Evolutionary conservation across 2,888 invertebrate species (phyloP).

Genomic region (Acronicta psi): DNA sequence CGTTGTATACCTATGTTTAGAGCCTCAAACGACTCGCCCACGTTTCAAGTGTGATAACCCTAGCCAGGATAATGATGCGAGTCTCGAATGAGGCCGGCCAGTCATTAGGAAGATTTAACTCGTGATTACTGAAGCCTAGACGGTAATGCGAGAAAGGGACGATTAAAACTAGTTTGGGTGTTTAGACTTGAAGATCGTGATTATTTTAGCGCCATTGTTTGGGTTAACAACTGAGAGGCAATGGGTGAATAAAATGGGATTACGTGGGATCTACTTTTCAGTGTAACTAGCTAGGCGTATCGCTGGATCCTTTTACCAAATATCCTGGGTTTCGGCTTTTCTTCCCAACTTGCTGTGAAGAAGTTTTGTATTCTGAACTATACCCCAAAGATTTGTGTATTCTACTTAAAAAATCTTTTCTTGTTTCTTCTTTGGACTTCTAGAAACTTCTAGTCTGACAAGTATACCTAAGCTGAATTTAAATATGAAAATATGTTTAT

Average conservation of each 20-base stretch:
- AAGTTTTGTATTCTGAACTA: no score
- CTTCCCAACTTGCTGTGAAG: no score
- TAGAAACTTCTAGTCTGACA: no score
- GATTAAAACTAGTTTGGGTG: conserved; percentile 56
- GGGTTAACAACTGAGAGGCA: conserved; percentile 10
- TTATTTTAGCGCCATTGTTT: conserved; percentile 48
- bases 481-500: no score
- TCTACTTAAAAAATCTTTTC: no score
- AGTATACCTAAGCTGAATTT: no score
- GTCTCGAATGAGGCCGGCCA: conserved; percentile 54
- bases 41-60: conserved; percentile 44
- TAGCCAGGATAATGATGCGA: conserved; percentile 54
- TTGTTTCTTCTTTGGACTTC: no score
- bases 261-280: neutral
- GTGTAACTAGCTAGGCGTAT: neutral
- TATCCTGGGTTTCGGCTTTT: no score
- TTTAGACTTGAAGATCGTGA: conserved; percentile 45
- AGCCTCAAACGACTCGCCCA: conserved; percentile 14
- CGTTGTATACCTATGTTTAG: conserved; percentile 6
- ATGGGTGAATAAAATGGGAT: conserved; percentile 15
- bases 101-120: conserved; percentile 63
- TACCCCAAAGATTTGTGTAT: no score
- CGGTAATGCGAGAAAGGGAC: conserved; percentile 58
- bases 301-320: no score
- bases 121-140: conserved; percentile 54